Percentiles rank a stretch among this genome's conserved stretches.
phyloP scores from a whole-genome alignment of 2,888 invertebrate genomes.

The Morpho deidamia region DNA sequence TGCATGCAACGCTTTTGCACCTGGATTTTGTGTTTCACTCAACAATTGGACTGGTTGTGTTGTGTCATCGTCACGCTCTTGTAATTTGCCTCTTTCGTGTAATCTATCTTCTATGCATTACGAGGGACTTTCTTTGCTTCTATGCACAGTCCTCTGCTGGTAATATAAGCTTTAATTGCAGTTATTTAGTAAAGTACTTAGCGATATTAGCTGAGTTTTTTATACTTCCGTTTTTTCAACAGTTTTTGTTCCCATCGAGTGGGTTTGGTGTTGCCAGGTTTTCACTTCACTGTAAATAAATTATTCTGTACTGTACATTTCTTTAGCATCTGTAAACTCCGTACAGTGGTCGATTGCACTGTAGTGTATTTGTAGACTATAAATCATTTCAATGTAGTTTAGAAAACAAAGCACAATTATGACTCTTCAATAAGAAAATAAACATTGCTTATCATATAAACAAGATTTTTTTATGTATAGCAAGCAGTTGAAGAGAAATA shows the following conservation, averaged over 20 bases:
- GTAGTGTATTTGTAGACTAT: constrained; percentile 38
- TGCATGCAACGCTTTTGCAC: constrained; percentile 64
- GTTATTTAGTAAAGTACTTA: constrained; percentile 29
- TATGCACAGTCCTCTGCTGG: constrained; percentile 49
- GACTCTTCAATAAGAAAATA: constrained; percentile 13
- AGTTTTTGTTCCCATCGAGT: constrained; percentile 13
- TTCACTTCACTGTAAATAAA: constrained; percentile 30
- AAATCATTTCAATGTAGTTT: constrained; percentile 27
- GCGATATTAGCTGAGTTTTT: constrained; percentile 3
- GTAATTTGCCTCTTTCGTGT: constrained; percentile 51
- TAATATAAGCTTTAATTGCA: constrained; percentile 44
- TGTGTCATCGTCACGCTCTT: constrained; percentile 58
- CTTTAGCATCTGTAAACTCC: constrained; percentile 26
- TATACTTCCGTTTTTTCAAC: constrained; percentile 24
- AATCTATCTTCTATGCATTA: constrained; percentile 39
- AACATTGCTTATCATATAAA: constrained; percentile 6
- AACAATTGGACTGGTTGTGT: constrained; percentile 64
- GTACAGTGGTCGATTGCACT: constrained; percentile 32
- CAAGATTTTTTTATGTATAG: constrained; percentile 69
- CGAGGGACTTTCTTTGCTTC: constrained; percentile 50
- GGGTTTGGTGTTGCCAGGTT: constrained; percentile 15
- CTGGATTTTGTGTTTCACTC: constrained; percentile 44
- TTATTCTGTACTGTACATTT: constrained; percentile 39
- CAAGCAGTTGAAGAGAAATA: constrained; percentile 97
- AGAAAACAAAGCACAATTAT: constrained; percentile 15